Evolutionary conservation across 2,888 invertebrate species (phyloP), one percentile per base, ranked within the genome.

Genomic region (Spisula subtruncata): DNA sequence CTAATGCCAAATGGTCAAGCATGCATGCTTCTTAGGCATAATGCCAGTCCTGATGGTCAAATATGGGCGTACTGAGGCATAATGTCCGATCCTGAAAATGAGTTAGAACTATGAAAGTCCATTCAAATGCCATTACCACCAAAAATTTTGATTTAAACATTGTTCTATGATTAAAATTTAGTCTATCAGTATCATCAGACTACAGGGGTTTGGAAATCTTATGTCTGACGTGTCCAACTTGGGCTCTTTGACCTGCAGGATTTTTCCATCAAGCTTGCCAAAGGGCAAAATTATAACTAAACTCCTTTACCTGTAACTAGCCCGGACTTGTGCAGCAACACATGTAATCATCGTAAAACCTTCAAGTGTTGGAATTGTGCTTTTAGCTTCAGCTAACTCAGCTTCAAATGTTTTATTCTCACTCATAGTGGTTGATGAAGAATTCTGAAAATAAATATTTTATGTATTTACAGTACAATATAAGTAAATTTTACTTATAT

Each of bases 291-390:
- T n/a, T n/a, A n/a, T n/a, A n/a, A n/a, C n/a, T n/a, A n/a, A n/a
- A n/a, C n/a, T n/a, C 5, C 51, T 96, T 96, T 96, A 97, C 97
- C 96, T 97, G 96, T 98, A 98, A 97, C 98, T 97, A 85, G 98
- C 97, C 92, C 98, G 97, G 84, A 98, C 98, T 97, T 98, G 97
- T 80, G 97, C 97, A 87, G 97, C 97, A 32, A 98, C 98, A 96
- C 98, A 98, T 81, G 98, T 97, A 90, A 98, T 97, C 93, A 98
- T 97, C 96, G 97, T 97, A 93, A 97, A 97, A 93, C 97, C 97
- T 89, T 97, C 97, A 81, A 98, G 97, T 89, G 97, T 97, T 94
- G 98, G 97, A 95, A 98, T 98, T 89, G 98, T 97, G 95, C 97
- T 97, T 96, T 97, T 97, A 89, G 98, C 97, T 96, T 98, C 98